Conservation (phyloP, 2,797 vertebrate genomes). For the Eulemur rubriventer region DNA sequence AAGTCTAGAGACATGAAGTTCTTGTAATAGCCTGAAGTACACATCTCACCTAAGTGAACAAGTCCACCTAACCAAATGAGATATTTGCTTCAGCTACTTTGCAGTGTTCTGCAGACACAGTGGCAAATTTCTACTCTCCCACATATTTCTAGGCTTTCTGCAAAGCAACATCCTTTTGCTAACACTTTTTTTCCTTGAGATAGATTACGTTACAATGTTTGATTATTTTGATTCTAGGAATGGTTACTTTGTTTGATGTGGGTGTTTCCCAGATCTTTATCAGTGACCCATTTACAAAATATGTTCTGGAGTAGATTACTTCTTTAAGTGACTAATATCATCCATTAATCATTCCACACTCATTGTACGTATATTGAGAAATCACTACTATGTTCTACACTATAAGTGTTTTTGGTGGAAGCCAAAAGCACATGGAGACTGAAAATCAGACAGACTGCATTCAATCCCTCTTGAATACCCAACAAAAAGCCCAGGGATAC, state of each 20-base stretch:
- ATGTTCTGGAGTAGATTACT: background rate
- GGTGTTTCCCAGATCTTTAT: conserved; percentile 39
- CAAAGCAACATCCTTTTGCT: background rate
- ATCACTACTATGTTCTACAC: background rate
- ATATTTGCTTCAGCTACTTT: background rate
- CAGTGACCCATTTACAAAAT: background rate
- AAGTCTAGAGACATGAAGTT: background rate
- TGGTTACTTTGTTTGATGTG: background rate
- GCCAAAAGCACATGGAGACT: background rate
- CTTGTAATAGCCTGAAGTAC: background rate
- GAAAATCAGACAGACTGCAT: background rate
- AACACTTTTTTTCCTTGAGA: background rate
- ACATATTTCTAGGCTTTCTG: background rate
- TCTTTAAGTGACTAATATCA: conserved; percentile 55
- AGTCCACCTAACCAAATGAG: background rate
- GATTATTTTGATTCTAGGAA: conserved; percentile 40
- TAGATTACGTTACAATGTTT: background rate
- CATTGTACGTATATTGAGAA: background rate
- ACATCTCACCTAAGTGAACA: background rate
- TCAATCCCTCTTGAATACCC: background rate
- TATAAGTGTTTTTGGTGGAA: conserved; percentile 13
- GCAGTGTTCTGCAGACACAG: background rate
- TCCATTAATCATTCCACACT: conserved; percentile 52
- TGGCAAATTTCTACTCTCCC: background rate
- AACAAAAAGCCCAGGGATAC: background rate